Conservation (phyloP, 2,888 invertebrate genomes). For the Gastrophysa polygoni region DNA sequence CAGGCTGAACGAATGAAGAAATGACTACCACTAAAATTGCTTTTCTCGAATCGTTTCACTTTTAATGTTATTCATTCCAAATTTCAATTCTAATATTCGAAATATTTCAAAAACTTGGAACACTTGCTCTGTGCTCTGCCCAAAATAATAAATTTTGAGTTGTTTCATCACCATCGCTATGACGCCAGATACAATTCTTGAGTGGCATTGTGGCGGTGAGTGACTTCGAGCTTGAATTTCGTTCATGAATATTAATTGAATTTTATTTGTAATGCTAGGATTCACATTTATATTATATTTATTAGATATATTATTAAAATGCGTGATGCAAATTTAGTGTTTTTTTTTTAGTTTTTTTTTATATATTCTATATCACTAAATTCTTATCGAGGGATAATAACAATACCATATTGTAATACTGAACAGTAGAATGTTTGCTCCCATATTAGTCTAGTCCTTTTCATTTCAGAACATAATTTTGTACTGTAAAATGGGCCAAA, state of each 20-base stretch:
- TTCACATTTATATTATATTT: constrained; percentile 5
- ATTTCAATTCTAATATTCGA: no score
- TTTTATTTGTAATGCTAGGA: constrained; percentile 7
- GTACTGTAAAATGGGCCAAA: not conserved
- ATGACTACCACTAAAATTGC: no score
- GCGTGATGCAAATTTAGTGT: constrained; percentile 8
- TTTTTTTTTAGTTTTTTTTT: constrained; percentile 18
- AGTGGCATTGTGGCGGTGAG: not conserved
- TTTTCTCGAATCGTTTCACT: no score
- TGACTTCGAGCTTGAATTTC: constrained; percentile 4
- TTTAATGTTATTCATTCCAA: no score
- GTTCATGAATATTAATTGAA: not conserved
- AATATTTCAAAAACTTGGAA: no score
- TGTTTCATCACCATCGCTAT: not conserved
- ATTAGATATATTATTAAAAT: not conserved
- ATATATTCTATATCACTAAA: constrained; percentile 7
- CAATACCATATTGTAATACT: not conserved
- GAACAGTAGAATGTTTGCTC: not conserved
- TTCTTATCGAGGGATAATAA: not conserved
- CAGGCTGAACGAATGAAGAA: no score
- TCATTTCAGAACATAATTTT: not conserved
- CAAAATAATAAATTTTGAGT: not conserved
- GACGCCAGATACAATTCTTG: not conserved
- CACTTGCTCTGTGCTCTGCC: no score
- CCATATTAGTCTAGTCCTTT: not conserved